Evolutionary conservation across 2,797 vertebrate genomes (phyloP).

Genomic region (Emydoidea blandingii): DNA sequence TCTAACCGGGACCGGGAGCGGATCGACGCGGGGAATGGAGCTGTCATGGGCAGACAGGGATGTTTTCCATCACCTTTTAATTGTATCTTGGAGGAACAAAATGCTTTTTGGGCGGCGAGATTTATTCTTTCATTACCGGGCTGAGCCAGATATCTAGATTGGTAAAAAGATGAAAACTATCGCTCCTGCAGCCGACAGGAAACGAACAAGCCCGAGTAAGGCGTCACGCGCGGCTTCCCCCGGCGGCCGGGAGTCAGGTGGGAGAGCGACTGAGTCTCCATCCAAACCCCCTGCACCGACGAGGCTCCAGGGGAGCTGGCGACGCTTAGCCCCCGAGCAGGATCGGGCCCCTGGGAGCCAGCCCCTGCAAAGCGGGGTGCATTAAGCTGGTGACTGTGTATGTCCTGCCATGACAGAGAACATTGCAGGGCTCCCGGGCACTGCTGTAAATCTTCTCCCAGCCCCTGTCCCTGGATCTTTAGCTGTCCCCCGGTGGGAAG

Average conservation of each 20-base stretch:
- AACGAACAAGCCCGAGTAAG: neutral
- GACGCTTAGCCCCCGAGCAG: rapidly evolving
- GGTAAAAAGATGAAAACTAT: conserved; percentile 61
- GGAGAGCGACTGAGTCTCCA: neutral
- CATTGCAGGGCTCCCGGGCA: no score
- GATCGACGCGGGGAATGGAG: conserved; percentile 64
- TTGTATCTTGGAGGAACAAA: conserved; percentile 73
- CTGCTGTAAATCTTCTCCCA: neutral
- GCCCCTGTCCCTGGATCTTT: neutral
- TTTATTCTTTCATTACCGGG: conserved; percentile 71
- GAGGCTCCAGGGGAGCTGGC: neutral
- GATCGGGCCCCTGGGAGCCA: neutral
- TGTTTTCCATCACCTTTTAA: conserved; percentile 76
- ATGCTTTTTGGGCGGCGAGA: conserved; percentile 51
- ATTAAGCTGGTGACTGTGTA: neutral
- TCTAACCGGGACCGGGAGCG: conserved; percentile 38
- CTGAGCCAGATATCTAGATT: conserved; percentile 45
- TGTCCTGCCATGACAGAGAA: neutral
- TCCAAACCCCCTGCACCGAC: rapidly evolving
- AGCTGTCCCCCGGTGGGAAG: neutral
- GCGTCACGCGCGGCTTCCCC: neutral
- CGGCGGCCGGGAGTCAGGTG: rapidly evolving
- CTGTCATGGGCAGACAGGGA: conserved; percentile 65
- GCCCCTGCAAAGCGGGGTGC: neutral
- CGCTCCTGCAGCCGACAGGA: rapidly evolving